Base-by-base conservation (phyloP, 1,140 invertebrate species). In the Prorops nasuta region DNA sequence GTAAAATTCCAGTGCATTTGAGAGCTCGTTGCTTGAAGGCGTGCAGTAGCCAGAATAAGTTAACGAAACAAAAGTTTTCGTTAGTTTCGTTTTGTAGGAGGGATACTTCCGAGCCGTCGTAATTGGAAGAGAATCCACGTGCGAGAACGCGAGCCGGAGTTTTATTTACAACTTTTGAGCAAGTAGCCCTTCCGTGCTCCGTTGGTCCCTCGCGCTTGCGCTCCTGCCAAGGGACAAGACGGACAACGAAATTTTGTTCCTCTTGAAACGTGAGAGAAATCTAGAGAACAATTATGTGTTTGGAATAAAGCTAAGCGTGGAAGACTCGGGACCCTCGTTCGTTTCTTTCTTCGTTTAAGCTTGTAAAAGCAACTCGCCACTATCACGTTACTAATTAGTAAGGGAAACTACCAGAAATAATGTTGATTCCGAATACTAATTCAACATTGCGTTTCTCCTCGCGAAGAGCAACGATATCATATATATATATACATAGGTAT, bases 341-440 rank as follows among this genome's bases (percentile, higher is more conserved):
- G 64, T 71, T 71, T 70, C 47, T 60, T 69, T 67, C 60, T 67
- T 69, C 65, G 66, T 71, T 72, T 56, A 51, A 60, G 45, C 54
- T 48, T 31, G 51, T 45, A 58, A 60, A 64, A 62, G 56, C 47
- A 48, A 48, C 52, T 54, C 55, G 56, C 56, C 64, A n/a, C 71
- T 66, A 63, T 71, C 67, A 47, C 55, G 66, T 71, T 72, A 70
- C 70, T 72, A 71, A 72, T 72, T 72, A 71, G 63, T 60, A 62
- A 69, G 64, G 54, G 61, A 66, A 69, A 61, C 54, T 60, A 62
- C 52, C 54, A 48, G 54, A 63, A 58, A 56, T 57, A 62, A 63
- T 64, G 57, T 53, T 52, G 56, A 31, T 51, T 43, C 49, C 39
- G n/a, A n/a, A n/a, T n/a, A n/a, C n/a, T n/a, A n/a, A n/a, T n/a